phyloP scores from a whole-genome alignment of 2,113 vertebrate genomes.

The Menidia beryllina region DNA sequence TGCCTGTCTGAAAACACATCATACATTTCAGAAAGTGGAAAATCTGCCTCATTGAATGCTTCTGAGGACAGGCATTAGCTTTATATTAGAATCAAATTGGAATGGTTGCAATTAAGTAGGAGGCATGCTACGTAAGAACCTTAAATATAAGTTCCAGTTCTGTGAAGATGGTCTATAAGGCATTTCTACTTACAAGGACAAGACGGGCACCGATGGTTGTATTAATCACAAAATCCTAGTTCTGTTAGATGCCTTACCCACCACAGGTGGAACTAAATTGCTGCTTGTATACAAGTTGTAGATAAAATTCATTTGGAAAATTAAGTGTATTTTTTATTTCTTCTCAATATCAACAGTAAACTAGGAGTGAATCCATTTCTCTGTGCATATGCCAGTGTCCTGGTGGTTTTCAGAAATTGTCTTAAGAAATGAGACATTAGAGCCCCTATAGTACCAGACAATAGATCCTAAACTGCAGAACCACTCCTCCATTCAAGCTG shows the following conservation, averaged over 20 bases:
- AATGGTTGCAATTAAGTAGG: not conserved
- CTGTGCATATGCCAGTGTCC: not conserved
- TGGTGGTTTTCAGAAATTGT: not conserved
- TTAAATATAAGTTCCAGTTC: not conserved
- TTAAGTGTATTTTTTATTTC: not conserved
- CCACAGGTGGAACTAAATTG: not conserved
- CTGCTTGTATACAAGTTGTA: not conserved
- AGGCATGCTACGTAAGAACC: too few relatives aligned
- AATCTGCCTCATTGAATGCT: not conserved
- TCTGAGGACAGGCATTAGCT: constrained; percentile 1
- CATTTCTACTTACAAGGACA: not conserved
- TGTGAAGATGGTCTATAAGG: not conserved
- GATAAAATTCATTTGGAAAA: not conserved
- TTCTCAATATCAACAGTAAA: not conserved
- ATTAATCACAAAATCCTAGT: not conserved
- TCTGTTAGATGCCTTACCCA: not conserved
- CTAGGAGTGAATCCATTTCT: not conserved
- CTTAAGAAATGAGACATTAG: not conserved
- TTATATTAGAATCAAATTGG: not conserved
- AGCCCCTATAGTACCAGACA: not conserved
- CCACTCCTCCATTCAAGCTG: not conserved
- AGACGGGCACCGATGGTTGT: too few relatives aligned
- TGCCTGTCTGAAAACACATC: constrained; percentile 5
- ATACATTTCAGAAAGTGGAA: constrained; percentile 9
- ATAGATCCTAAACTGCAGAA: not conserved